Evolutionary conservation across 2,888 invertebrate species (phyloP), one percentile per base, ranked within the genome.

Genomic region (Caenorhabditis sp.): DNA sequence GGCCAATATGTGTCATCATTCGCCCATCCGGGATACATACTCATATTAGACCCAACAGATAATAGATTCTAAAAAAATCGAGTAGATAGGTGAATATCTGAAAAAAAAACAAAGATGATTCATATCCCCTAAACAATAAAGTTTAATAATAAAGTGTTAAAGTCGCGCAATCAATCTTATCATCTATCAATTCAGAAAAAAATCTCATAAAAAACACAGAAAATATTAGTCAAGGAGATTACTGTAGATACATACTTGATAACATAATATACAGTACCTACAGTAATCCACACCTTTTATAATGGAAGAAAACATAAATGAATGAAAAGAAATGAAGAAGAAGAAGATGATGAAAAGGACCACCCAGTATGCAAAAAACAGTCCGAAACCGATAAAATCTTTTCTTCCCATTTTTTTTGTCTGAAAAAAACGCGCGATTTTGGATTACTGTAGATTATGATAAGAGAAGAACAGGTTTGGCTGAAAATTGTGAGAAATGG

Each of bases 21-120:
- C 50, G 67, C 73, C 78, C 66, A 70, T 60, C 67, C 75, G 14
- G 76, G 76, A 66, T 79, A 79, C 79, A 79, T 79, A 65, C 68
- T 76, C 56, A 56, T 56, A 8, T 50, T 20, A 8, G 3, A 31
- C n/a, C n/a, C n/a, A n/a, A n/a, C n/a, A n/a, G n/a, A n/a, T n/a
- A n/a, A n/a, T n/a, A n/a, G n/a, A n/a, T n/a, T n/a, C n/a, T n/a
- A n/a, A n/a, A n/a, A n/a, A n/a, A n/a, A n/a, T n/a, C n/a, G n/a
- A n/a, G n/a, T n/a, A n/a, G n/a, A n/a, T n/a, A n/a, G n/a, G n/a
- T n/a, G n/a, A n/a, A n/a, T n/a, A n/a, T n/a, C n/a, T n/a, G n/a
- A n/a, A 17, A 53, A 50, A 1, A 14, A 31, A 62, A 53, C 17
- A 54, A 1, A n/a, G n/a, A 14, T 21, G 57, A 36, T 26, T 50